A percentile compares a stretch with the other conserved stretches of the same genome.
Conservation (phyloP, 2,113 vertebrate species). For the Procavia capensis region DNA sequence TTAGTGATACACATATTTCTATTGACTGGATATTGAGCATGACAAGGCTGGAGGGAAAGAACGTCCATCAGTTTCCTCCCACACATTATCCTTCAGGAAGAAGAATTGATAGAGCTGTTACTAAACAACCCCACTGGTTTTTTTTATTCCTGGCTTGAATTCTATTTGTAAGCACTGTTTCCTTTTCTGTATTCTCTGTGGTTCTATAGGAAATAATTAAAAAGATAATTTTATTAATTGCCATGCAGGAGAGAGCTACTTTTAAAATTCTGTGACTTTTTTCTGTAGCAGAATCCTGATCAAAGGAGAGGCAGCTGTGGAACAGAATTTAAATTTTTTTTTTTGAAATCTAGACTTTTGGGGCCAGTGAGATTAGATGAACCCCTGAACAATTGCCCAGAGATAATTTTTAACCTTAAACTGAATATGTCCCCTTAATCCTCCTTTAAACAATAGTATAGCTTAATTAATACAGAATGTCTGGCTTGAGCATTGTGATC, state of each 20-base stretch:
- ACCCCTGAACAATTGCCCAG: not conserved
- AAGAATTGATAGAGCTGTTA: not conserved
- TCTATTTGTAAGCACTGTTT: not conserved
- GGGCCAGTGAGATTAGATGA: not conserved
- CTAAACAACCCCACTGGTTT: not conserved
- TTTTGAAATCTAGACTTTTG: not conserved
- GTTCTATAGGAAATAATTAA: conserved; percentile 26
- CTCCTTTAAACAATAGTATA: not conserved
- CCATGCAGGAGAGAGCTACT: not conserved
- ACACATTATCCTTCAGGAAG: not conserved
- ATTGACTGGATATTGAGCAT: not conserved
- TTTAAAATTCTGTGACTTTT: not conserved
- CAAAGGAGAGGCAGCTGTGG: not conserved
- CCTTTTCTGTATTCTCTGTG: conserved; percentile 21
- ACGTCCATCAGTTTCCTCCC: not conserved
- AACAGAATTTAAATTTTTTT: not conserved
- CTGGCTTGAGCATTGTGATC: not conserved
- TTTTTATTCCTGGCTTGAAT: not conserved
- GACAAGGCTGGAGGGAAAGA: not conserved
- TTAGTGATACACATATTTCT: not conserved
- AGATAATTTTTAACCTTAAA: not conserved
- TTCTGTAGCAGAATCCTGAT: not conserved
- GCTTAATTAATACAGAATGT: not conserved
- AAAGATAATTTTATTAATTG: conserved; percentile 4
- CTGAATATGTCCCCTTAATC: not conserved